Conservation (phyloP, 1,140 invertebrate species). For the Augochlora pura region DNA sequence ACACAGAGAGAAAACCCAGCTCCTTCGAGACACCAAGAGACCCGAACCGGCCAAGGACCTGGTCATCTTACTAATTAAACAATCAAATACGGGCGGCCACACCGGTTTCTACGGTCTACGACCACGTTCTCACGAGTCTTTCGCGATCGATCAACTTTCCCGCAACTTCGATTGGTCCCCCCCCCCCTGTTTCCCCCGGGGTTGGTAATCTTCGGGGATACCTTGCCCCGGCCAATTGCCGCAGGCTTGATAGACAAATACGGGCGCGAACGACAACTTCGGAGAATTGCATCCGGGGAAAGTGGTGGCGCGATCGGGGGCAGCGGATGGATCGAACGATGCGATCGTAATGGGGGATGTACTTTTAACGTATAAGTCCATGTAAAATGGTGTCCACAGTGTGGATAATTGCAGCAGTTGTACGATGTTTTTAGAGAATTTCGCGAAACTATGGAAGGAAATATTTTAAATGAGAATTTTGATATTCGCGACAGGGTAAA, state of each 20-base stretch:
- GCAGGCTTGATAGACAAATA: background rate
- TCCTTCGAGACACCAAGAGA: constrained; percentile 66
- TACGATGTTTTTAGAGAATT: too few species aligned
- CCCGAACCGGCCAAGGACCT: constrained; percentile 60
- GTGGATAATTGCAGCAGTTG: too few species aligned
- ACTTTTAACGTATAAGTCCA: too few species aligned
- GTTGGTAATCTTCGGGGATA: background rate
- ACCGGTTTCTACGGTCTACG: constrained; percentile 65
- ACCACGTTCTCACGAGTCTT: constrained; percentile 69
- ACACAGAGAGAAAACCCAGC: constrained; percentile 16
- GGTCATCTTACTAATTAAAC: constrained; percentile 81
- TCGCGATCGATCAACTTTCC: constrained; percentile 69
- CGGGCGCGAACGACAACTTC: background rate
- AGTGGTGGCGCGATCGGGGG: too few species aligned
- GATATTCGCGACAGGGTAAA: too few species aligned
- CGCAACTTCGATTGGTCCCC: constrained; percentile 77
- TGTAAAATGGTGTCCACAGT: too few species aligned
- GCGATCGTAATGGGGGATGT: too few species aligned
- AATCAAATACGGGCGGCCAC: constrained; percentile 79
- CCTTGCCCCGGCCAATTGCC: background rate
- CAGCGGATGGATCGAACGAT: too few species aligned
- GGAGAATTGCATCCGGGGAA: too few species aligned
- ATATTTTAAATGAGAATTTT: too few species aligned
- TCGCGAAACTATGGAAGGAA: too few species aligned
- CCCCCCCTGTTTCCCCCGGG: background rate